A percentile compares a stretch with the other conserved stretches of the same genome.
Evolutionary conservation across 2,113 vertebrate species (phyloP).

Genomic region (Muntiacus muntjak): DNA sequence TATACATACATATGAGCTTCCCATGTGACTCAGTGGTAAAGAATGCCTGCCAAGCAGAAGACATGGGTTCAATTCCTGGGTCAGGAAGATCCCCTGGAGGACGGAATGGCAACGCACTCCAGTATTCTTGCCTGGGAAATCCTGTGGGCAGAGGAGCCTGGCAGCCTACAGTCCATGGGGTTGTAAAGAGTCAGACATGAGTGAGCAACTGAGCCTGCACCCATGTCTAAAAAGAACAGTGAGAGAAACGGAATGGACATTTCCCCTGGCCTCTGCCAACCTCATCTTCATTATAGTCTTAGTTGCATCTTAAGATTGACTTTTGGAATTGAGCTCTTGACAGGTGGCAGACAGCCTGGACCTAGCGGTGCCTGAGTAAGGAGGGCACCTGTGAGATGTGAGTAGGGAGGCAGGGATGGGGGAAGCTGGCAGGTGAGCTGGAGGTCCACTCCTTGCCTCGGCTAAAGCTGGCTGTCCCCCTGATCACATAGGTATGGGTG

Average conservation of each 20-base stretch:
- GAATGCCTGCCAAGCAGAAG: background rate
- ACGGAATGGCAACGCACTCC: background rate
- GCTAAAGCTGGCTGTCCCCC: background rate
- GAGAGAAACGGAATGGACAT: background rate
- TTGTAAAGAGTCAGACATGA: background rate
- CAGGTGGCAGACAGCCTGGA: rapidly evolving
- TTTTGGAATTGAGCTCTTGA: background rate
- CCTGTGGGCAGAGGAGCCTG: background rate
- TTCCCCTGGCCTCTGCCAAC: background rate
- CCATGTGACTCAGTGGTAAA: background rate
- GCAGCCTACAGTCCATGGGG: background rate
- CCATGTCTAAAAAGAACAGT: background rate
- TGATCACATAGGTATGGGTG: background rate
- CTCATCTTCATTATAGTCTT: too few species aligned
- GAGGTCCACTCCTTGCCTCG: background rate
- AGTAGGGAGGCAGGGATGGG: rapidly evolving
- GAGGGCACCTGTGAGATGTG: background rate
- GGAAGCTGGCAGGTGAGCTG: background rate
- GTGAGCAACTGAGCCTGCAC: background rate
- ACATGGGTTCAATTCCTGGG: background rate
- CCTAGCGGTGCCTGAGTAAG: rapidly evolving
- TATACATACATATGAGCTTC: background rate
- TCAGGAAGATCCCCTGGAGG: background rate
- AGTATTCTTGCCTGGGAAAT: background rate
- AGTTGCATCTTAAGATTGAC: background rate